Evolutionary conservation across 2,797 vertebrate species (phyloP).

Genomic region (Apogon talboti): DNA sequence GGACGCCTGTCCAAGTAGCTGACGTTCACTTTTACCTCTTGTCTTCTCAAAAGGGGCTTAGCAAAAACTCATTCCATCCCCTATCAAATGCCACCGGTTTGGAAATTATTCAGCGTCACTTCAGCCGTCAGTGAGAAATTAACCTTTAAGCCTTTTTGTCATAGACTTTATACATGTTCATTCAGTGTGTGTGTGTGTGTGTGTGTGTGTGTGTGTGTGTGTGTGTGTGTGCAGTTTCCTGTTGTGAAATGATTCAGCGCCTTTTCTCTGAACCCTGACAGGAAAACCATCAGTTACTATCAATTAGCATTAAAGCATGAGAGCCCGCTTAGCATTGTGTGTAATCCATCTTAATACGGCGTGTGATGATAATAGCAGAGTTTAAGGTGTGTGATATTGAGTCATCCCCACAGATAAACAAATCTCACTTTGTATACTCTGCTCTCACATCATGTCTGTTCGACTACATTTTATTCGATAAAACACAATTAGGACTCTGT

Average conservation of each 20-base stretch:
- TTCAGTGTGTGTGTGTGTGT: too few species aligned
- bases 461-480: constrained; percentile 70
- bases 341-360: constrained; percentile 70
- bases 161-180: constrained; percentile 42
- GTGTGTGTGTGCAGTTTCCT: too few species aligned
- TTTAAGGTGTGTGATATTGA: constrained; percentile 67
- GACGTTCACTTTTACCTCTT: constrained; percentile 2
- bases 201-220: too few species aligned
- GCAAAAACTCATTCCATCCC: constrained; percentile 60
- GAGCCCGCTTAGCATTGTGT: constrained; percentile 50
- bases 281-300: constrained; percentile 66
- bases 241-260: constrained; percentile 50
- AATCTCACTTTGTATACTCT: constrained; percentile 74
- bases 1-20: constrained; percentile 4
- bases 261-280: constrained; percentile 46
- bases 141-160: constrained; percentile 64
- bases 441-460: constrained; percentile 63
- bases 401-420: constrained; percentile 66
- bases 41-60: constrained; percentile 43
- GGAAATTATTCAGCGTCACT: constrained; percentile 60
- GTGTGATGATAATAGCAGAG: constrained; percentile 66
- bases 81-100: constrained; percentile 69
- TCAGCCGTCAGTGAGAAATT: constrained; percentile 65
- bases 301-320: constrained; percentile 60
- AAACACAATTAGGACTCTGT: constrained; percentile 71